Evolutionary conservation across 2,888 invertebrate genomes (phyloP).

Genomic region (Drosophila longiperda): DNA sequence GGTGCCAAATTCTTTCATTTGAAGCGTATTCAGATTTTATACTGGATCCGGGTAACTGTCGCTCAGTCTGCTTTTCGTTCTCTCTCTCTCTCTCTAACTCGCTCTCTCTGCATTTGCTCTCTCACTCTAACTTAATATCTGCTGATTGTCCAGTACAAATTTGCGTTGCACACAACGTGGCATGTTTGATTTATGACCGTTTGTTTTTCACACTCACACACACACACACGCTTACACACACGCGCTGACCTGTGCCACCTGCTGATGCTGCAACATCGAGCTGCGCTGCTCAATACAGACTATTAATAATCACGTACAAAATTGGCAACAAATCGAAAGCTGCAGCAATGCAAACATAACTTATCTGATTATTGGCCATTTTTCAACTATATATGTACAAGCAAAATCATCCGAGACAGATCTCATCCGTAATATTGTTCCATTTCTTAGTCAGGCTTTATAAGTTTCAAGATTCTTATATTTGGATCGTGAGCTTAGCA

Average conservation of each 20-base stretch:
- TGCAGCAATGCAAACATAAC: not conserved
- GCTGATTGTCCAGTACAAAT: conserved; percentile 37
- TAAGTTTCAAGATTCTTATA: not conserved
- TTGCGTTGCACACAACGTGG: conserved; percentile 46
- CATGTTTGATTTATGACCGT: conserved; percentile 57
- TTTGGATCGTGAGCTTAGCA: not conserved
- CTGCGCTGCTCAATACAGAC: not conserved
- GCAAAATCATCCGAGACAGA: not conserved
- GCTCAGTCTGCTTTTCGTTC: not conserved
- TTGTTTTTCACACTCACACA: not conserved
- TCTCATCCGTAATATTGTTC: not conserved
- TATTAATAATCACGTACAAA: conserved; percentile 29
- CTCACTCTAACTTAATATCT: not conserved
- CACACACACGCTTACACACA: not conserved
- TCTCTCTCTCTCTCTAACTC: not conserved
- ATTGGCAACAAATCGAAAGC: not conserved
- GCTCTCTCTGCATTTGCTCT: not conserved
- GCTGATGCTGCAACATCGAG: not conserved
- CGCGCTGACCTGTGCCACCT: not conserved
- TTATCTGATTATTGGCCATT: not conserved
- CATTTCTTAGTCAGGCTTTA: not conserved
- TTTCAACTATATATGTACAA: not conserved
- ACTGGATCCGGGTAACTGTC: conserved; percentile 1
- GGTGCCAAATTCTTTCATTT: conserved; percentile 26
- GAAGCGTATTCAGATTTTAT: conserved; percentile 64